Evolutionary conservation across 2,888 invertebrate species (phyloP).

Genomic region (Lepetodrilus schrolli): DNA sequence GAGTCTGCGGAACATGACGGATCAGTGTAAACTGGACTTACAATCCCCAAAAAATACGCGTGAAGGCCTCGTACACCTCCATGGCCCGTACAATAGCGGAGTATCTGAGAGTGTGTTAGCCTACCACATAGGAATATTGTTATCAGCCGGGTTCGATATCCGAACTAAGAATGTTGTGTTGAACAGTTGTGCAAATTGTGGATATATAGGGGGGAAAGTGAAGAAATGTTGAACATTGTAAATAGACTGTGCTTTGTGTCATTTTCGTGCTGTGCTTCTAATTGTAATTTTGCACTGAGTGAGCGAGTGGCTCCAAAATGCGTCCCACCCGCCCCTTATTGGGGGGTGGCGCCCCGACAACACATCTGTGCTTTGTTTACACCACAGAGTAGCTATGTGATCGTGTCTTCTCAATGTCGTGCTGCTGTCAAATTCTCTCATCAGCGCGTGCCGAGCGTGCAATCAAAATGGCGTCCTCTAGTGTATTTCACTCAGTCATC

Average conservation of each 20-base stretch:
- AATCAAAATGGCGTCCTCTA: constrained; percentile 26
- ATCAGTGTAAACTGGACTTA: constrained; percentile 13
- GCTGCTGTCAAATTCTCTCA: background rate
- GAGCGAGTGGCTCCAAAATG: constrained; percentile 10
- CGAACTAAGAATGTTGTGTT: constrained; percentile 14
- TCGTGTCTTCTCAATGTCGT: background rate
- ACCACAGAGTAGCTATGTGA: constrained; percentile 24
- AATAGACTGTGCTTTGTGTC: constrained; percentile 18
- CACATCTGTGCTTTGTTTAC: constrained; percentile 23
- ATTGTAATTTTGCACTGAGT: constrained; percentile 5
- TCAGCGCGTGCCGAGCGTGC: constrained; percentile 17
- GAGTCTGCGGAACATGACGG: no score
- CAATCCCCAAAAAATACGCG: no score
- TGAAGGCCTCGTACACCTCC: background rate
- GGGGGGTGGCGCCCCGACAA: constrained; percentile 15
- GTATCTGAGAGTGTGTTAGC: constrained; percentile 26
- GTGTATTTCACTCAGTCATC: constrained; percentile 22
- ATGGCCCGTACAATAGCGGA: background rate
- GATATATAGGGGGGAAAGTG: constrained; percentile 17
- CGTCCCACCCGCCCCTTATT: constrained; percentile 4
- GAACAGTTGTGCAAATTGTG: constrained; percentile 19
- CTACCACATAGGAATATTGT: constrained; percentile 16
- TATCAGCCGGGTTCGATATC: constrained; percentile 3
- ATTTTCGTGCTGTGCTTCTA: constrained; percentile 19
- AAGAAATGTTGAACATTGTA: background rate